Conservation (phyloP, 2,113 vertebrate species). For the Pluvialis apricaria region DNA sequence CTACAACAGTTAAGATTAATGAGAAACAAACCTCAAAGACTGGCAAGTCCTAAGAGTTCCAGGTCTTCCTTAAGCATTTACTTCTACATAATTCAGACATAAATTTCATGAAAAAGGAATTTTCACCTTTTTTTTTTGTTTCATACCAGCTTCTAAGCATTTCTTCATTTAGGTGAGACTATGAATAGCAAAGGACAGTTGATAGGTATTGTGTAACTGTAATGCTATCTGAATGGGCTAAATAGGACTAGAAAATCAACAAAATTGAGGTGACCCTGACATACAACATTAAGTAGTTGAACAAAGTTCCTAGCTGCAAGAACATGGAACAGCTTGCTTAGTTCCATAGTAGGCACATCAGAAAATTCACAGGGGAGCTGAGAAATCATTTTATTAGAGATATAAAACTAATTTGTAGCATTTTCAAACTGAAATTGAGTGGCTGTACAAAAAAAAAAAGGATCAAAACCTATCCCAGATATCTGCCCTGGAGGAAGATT, state of each 20-base stretch:
- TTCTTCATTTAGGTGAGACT: neutral
- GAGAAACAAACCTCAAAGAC: neutral
- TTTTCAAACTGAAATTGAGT: neutral
- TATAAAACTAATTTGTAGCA: neutral
- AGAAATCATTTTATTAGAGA: slow-evolving; percentile 22
- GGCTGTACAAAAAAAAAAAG: neutral
- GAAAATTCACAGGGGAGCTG: slow-evolving; percentile 1
- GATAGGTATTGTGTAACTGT: neutral
- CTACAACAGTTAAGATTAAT: neutral
- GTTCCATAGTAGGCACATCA: neutral
- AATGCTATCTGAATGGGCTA: neutral
- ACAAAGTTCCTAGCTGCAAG: neutral
- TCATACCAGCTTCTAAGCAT: neutral
- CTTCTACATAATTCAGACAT: neutral
- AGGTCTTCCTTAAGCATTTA: neutral
- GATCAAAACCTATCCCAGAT: neutral
- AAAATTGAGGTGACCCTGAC: slow-evolving; percentile 1
- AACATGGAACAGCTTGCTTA: neutral
- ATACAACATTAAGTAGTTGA: neutral
- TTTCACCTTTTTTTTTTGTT: neutral
- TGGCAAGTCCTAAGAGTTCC: neutral
- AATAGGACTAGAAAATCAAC: neutral
- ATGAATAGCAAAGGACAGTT: neutral
- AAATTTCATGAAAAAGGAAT: neutral
- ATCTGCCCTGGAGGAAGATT: neutral